phyloP scores from a whole-genome alignment of 2,113 vertebrate genomes.

The Kobus ellipsiprymnus region DNA sequence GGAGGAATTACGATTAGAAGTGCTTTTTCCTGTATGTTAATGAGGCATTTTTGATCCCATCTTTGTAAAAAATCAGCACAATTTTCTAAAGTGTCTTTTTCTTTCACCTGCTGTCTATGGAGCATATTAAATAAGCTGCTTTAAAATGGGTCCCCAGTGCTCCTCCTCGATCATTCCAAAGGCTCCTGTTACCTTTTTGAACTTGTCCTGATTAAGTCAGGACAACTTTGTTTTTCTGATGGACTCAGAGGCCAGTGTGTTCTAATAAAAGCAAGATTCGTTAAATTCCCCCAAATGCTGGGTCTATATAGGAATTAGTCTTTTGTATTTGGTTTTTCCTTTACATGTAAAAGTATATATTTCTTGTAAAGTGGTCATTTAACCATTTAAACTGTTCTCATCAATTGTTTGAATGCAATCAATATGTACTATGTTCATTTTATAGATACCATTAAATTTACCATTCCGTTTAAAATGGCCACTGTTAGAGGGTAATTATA shows the following conservation, averaged over 20 bases:
- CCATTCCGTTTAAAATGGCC: background rate
- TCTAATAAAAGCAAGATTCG: background rate
- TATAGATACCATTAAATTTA: background rate
- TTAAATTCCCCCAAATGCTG: background rate
- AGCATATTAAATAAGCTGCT: background rate
- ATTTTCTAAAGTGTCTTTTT: slow-evolving; percentile 15
- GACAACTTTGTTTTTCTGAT: background rate
- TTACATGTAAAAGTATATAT: background rate
- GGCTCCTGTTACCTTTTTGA: background rate
- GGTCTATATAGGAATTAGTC: background rate
- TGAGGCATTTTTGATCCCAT: slow-evolving; percentile 30
- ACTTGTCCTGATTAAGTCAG: background rate
- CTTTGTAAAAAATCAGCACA: slow-evolving; percentile 18
- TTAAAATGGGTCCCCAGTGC: background rate
- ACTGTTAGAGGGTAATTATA: background rate
- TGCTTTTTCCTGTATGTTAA: slow-evolving; percentile 1
- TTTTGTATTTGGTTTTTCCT: background rate
- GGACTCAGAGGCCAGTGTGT: background rate
- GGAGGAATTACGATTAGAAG: slow-evolving; percentile 1
- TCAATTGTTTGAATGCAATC: background rate
- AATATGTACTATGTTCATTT: background rate
- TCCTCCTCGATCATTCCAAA: background rate
- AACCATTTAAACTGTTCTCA: background rate
- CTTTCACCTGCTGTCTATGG: background rate
- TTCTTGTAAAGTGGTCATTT: background rate